These are phyloP conservation scores for Bos indicus DNA, from an alignment of 2,113 vertebrate genomes.

Conservation along the genomic window DNA sequence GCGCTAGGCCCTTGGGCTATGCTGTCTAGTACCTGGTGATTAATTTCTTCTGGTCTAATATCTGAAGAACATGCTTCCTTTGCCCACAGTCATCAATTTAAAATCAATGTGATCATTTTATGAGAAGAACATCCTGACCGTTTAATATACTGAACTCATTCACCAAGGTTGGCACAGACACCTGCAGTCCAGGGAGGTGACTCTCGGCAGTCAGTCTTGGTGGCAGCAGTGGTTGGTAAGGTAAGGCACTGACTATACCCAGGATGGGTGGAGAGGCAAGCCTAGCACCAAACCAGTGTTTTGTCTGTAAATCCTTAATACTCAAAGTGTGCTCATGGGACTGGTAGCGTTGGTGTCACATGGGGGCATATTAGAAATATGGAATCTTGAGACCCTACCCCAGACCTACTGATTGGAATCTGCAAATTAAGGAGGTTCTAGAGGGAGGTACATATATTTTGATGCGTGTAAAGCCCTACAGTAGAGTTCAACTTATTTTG, in stretches of 20 bases:
- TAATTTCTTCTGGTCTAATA: not conserved
- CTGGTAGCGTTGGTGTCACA: not conserved
- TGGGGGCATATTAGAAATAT: not conserved
- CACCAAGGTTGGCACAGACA: too few relatives aligned
- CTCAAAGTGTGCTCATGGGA: not conserved
- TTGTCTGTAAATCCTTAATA: not conserved
- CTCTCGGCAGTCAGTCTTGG: not conserved
- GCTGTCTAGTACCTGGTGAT: not conserved
- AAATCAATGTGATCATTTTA: not conserved
- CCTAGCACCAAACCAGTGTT: not conserved
- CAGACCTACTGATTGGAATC: not conserved
- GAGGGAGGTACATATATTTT: not conserved
- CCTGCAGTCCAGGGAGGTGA: not conserved
- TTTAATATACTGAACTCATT: not conserved
- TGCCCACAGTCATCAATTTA: not conserved
- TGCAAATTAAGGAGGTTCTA: not conserved
- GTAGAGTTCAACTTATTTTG: not conserved
- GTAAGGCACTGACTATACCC: not conserved
- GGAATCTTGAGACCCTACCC: not conserved
- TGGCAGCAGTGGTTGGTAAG: not conserved
- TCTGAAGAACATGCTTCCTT: not conserved
- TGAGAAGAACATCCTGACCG: not conserved
- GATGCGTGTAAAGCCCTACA: not conserved
- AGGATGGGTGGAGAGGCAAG: not conserved
- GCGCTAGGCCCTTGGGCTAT: rapidly evolving